Evolutionary conservation across 2,888 invertebrate genomes (phyloP).

Genomic region (Anoplius nigerrimus): DNA sequence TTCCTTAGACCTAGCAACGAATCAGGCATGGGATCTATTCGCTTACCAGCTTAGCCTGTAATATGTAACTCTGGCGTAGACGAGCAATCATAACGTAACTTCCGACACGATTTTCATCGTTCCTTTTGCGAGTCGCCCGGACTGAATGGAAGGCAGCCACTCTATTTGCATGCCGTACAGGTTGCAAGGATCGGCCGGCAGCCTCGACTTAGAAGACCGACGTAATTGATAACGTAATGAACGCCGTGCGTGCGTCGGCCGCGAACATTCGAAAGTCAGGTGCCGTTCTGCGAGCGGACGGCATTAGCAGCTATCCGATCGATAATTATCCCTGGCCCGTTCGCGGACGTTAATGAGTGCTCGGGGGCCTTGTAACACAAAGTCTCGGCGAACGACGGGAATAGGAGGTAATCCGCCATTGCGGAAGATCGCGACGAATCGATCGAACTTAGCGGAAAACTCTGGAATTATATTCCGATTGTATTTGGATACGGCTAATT

Average conservation of each 20-base stretch:
- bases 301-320: slow-evolving; percentile 1
- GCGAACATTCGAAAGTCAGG: slow-evolving; percentile 10
- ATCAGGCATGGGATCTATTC: too few relatives aligned
- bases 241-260: neutral
- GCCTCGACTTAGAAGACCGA: too few relatives aligned
- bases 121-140: slow-evolving; percentile 3
- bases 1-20: too few relatives aligned
- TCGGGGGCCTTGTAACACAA: slow-evolving; percentile 16
- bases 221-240: slow-evolving; percentile 33
- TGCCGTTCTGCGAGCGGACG: slow-evolving; percentile 8
- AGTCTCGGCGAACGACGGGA: neutral
- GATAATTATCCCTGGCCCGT: slow-evolving; percentile 27
- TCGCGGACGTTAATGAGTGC: slow-evolving; percentile 17
- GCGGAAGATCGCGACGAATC: neutral
- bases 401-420: neutral
- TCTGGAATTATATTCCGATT: too few relatives aligned
- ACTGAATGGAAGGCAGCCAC: slow-evolving; percentile 17
- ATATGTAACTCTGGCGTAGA: too few relatives aligned
- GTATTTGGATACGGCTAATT: too few relatives aligned
- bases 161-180: slow-evolving; percentile 18
- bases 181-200: too few relatives aligned
- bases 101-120: slow-evolving; percentile 1
- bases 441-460: too few relatives aligned
- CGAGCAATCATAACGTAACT: too few relatives aligned
- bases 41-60: too few relatives aligned